Conservation (phyloP, 2,113 vertebrate genomes). For the Malurus cyaneus region DNA sequence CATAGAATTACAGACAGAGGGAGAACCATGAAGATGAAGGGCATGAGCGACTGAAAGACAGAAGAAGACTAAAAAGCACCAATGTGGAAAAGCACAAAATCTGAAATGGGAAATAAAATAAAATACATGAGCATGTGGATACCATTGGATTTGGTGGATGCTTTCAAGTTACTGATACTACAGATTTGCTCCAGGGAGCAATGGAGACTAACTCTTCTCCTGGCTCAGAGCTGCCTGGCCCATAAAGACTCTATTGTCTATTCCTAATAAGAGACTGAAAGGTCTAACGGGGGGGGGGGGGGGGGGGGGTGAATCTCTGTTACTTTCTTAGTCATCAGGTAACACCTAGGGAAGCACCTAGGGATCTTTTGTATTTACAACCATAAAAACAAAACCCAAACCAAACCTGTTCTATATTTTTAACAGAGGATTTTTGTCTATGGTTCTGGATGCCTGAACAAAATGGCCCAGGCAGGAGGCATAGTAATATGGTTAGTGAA, state of each 20-base stretch:
- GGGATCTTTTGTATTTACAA: no score
- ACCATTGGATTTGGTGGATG: neutral
- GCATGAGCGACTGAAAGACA: neutral
- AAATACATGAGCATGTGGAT: neutral
- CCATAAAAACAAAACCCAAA: no score
- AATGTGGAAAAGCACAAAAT: neutral
- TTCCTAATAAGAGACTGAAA: neutral
- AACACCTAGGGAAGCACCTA: neutral
- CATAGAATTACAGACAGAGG: neutral
- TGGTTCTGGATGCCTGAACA: neutral
- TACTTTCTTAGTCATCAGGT: neutral
- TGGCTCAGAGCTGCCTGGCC: neutral
- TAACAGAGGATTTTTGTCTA: neutral
- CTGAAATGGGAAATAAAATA: neutral
- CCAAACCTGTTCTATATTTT: neutral
- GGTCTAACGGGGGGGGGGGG: neutral
- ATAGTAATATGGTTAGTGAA: neutral
- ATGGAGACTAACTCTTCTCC: neutral
- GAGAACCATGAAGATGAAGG: neutral
- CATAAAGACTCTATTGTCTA: neutral
- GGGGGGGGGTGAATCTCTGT: neutral
- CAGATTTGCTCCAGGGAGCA: neutral
- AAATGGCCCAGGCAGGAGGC: neutral
- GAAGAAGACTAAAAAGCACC: neutral
- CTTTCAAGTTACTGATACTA: neutral